Base-by-base conservation (phyloP, 2,797 vertebrate genomes). In the Spinus pinus region DNA sequence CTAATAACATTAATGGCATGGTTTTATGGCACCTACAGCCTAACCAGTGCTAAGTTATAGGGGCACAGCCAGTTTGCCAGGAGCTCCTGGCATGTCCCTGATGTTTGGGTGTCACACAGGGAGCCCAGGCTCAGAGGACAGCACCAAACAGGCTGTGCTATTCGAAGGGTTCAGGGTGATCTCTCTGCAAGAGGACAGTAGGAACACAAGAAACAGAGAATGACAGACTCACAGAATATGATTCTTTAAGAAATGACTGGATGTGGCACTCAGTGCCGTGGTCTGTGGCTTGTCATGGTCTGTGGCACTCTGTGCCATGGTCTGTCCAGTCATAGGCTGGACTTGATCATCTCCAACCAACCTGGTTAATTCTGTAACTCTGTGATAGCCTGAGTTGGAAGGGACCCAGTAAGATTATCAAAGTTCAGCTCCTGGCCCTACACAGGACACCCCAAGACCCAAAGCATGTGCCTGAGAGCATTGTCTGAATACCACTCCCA, bases 61-160 rank as follows among this genome's bases (percentile, higher is more conserved):
- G 13, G 8, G 10, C 8, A 5, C 27, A 8, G 6, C 5, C 46
- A 15, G 18, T 60, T 56, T 91, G 19, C 41, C 65, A 12, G n/a
- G 4, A 51, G 19, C 42, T 80, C 27, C 31, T 50, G 35, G 20
- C 30, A 4, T 28, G 51, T 11, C 27, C 4, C 24, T 51, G 22
- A 23, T 27, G 5, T 39, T 51, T 33, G 28, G 33, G 21, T 42
- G 33, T 5, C 37, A 27, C 12, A 16, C 19, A 7, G 19, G 13
- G 35, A 73, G 37, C 7, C 37, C 8, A 9, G 10, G 24, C n/a
- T 39, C 10, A 41, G 31, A 28, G 60, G 47, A 30, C 0, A 0
- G 12, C 25, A 57, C 13, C 30, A 9, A 23, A 22, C 25, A 19
- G 27, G 1, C 28, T 15, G 4, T 20, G 37, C 2, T 39, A 7